These are phyloP conservation scores for Netelia melanura DNA, from an alignment of 2,888 invertebrate species.

Conservation along the genomic window DNA sequence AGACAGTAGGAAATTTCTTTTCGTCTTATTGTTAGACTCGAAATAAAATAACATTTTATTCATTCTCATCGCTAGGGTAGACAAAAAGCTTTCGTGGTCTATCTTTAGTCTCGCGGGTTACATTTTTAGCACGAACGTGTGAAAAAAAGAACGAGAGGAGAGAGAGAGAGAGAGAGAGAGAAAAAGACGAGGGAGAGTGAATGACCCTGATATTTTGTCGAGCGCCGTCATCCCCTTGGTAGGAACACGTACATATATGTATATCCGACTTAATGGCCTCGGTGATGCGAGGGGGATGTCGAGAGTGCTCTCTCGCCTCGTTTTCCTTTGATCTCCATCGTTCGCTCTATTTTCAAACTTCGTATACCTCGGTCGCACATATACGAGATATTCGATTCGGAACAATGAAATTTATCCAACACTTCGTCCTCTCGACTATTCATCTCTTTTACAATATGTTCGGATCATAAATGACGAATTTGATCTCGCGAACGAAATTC, in stretches of 20 bases:
- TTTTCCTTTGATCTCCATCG: not conserved
- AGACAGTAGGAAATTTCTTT: not conserved
- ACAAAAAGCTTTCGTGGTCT: not conserved
- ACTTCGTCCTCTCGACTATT: not conserved
- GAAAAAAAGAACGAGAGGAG: not conserved
- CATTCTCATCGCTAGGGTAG: not conserved
- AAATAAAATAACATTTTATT: not conserved
- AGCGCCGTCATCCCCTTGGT: not conserved
- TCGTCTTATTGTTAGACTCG: no score
- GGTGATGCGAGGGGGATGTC: not conserved
- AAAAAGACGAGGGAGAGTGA: not conserved
- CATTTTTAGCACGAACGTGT: slow-evolving; percentile 13
- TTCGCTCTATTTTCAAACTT: not conserved
- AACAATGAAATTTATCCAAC: not conserved
- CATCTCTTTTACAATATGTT: no score
- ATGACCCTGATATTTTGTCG: slow-evolving; percentile 16
- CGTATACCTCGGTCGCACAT: not conserved
- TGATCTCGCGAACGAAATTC: not conserved
- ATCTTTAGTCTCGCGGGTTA: not conserved
- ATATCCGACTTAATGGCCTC: slow-evolving; percentile 18
- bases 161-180: not conserved
- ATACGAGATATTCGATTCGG: not conserved
- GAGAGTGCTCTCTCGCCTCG: slow-evolving; percentile 10
- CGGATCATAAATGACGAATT: not conserved
- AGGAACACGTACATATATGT: not conserved